Base-by-base conservation (phyloP, 2,797 vertebrate genomes). In the Lepilemur septentrionalis region DNA sequence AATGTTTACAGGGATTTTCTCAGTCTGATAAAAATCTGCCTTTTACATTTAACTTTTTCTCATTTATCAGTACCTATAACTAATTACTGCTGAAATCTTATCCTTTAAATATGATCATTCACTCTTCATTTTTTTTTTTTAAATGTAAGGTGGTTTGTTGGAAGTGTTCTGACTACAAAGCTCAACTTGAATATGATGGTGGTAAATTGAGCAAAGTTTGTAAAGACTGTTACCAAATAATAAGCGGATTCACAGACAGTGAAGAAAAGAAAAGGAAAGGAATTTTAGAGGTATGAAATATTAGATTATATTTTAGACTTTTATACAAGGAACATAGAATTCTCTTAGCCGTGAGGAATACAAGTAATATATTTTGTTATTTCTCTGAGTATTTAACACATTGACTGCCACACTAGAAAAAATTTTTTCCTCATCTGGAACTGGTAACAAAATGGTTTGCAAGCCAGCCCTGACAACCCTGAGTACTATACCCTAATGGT, bases 141-240 rank as follows among this genome's bases (percentile, higher is more conserved):
- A 20, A 59, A 94, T 80, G 94, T 57, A 95, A 99, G 99, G 99
- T 99, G 98, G 99, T 99, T 85, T 99, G 99, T 98, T 99, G 99
- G 99, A 99, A 99, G 97, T 99, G 99, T 98, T 99, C 99, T 1
- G 99, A 99, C 98, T 99, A 99, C 91, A 99, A 99, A 98, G 99
- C 98, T 57, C 94, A 98, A 7, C 99, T 99, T 0, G 99, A 99
- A 88, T 99, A 99, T 2, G 99, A 99, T 20, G 94, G 98, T 43
- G 99, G 99, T 96, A 99, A 99, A 96, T 83, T 99, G 94, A 99
- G 99, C 98, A 99, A 99, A 98, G 99, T 99, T n/a, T 99, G 99
- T 97, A 99, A 98, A 96, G 99, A 99, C 98, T 99, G 99, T 86
- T 99, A 98, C 96, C 98, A 98, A 48, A 99, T 99, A 96, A 98